Evolutionary conservation across 2,797 vertebrate species (phyloP).

Genomic region (Coregonus sp.): DNA sequence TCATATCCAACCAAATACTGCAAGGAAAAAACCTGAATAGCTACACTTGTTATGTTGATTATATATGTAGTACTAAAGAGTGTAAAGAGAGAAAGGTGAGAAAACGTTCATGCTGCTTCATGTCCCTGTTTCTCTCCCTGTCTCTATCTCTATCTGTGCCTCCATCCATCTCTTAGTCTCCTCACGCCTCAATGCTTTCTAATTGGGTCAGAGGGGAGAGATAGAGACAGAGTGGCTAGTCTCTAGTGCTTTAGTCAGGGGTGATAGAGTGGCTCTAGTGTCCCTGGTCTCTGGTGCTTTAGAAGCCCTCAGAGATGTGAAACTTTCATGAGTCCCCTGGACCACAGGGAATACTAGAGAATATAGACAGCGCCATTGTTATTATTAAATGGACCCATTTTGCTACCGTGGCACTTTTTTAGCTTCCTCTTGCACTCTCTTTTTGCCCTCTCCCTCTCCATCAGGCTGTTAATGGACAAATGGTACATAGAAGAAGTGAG

Average conservation of each 20-base stretch:
- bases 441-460: conserved; percentile 46
- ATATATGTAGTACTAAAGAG: neutral
- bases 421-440: conserved; percentile 32
- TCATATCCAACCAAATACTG: neutral
- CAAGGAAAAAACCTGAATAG: neutral
- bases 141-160: too few relatives aligned
- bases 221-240: conserved; percentile 61
- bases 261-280: conserved; percentile 66
- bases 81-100: neutral
- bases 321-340: conserved; percentile 81
- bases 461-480: conserved; percentile 69
- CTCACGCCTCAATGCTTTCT: too few relatives aligned
- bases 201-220: conserved; percentile 74
- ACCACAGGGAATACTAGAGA: conserved; percentile 79
- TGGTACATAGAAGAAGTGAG: conserved; percentile 51
- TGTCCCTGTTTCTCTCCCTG: neutral
- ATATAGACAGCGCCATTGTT: conserved; percentile 80
- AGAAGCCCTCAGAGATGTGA: conserved; percentile 80
- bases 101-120: neutral
- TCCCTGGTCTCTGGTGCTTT: conserved; percentile 75
- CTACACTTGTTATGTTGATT: neutral
- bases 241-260: conserved; percentile 59
- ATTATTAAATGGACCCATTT: conserved; percentile 82
- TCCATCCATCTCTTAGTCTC: too few relatives aligned
- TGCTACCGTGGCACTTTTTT: conserved; percentile 70